Evolutionary conservation across 2,113 vertebrate species (phyloP), one percentile per base, ranked within the genome.

Genomic region (Colistium nudipinnis): DNA sequence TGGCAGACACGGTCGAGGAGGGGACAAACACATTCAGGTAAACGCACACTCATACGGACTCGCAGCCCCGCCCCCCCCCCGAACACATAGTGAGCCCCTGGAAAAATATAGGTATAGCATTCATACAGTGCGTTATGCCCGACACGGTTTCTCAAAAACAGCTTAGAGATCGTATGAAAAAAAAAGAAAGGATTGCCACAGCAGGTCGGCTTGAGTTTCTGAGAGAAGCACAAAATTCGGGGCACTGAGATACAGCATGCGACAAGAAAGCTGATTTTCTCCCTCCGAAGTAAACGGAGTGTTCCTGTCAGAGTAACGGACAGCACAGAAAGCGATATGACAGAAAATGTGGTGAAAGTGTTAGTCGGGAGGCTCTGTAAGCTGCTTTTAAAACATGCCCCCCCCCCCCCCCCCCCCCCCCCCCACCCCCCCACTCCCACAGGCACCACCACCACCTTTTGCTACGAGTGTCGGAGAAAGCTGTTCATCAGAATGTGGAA

Each of bases 261-360:
- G 67, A 35, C 33, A 27, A 67, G 47, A 53, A 74, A 59, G 62
- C 22, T 0, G 41, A 63, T 70, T 69, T n/a, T 64, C 35, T 56
- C 51, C 31, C 49, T 47, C 13, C 20, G 7, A 22, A 56, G 51
- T 28, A 55, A 55, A 59, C 48, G 6, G 22, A 57, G 36, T 73
- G 80, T 85, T 82, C 78, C 70, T 36, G 76, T 82, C 51, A 63
- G 53, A 65, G 65, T 65, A 59, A 64, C 43, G 39, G 74, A 57
- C 43, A 28, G 56, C 36, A 31, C 53, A 33, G 20, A 62, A 19
- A 65, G 67, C 11, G 47, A 69, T 1, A 60, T 20, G 61, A 80
- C 62, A 70, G 28, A 33, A 38, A 74, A 56, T 31, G 54, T 27
- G 47, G 48, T 28, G 7, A 51, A 45, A 65, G 51, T 27, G 56